These are phyloP conservation scores for Pipistrellus pipistrellus DNA, from an alignment of 2,797 vertebrate genomes.

Conservation along the genomic window DNA sequence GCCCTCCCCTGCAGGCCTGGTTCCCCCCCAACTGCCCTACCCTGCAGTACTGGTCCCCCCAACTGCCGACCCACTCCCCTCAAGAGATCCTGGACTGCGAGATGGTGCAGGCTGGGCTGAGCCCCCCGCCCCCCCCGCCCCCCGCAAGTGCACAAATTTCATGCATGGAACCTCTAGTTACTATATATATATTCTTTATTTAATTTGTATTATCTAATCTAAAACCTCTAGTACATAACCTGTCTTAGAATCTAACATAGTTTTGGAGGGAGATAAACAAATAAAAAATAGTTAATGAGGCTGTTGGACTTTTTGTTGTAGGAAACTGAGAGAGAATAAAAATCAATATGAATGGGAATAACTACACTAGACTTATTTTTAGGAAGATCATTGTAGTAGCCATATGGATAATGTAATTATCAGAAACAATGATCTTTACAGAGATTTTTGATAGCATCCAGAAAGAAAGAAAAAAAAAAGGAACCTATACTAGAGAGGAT, in stretches of 20 bases:
- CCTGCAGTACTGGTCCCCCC: too few species aligned
- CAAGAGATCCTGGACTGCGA: fast-evolving
- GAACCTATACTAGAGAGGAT: background rate
- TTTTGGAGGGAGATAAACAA: background rate
- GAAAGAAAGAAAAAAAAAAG: background rate
- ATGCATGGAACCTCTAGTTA: too few species aligned
- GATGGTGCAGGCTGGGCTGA: too few species aligned
- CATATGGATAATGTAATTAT: background rate
- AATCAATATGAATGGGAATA: background rate
- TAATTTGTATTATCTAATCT: background rate
- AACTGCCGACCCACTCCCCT: too few species aligned
- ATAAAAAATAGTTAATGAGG: background rate
- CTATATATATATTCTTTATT: background rate
- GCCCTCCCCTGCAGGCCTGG: too few species aligned
- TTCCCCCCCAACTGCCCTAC: too few species aligned
- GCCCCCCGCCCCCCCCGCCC: too few species aligned
- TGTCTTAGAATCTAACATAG: background rate
- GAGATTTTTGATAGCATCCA: background rate
- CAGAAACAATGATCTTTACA: background rate
- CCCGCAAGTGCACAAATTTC: too few species aligned
- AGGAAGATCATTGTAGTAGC: background rate
- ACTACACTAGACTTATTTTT: background rate
- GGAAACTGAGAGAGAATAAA: background rate
- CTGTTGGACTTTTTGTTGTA: background rate
- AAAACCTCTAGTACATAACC: background rate